phyloP scores from a whole-genome alignment of 2,797 vertebrate genomes.

The Acomys russatus region DNA sequence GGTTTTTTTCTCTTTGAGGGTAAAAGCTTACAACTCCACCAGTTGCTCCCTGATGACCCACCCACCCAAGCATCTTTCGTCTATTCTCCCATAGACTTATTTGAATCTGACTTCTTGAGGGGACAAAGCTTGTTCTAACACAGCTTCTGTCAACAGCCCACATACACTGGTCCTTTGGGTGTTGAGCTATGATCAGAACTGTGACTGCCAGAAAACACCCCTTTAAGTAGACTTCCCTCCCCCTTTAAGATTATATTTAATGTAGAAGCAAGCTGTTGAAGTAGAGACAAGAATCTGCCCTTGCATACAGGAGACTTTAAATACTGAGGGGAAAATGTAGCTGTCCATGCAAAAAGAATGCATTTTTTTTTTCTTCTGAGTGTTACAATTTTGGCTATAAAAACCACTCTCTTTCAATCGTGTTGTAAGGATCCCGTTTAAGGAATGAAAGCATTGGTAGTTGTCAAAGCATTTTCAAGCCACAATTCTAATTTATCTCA shows the following conservation, averaged over 20 bases:
- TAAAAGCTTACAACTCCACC: neutral
- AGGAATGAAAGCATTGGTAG: neutral
- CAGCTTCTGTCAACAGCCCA: neutral
- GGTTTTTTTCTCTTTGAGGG: conserved; percentile 3
- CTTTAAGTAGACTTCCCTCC: conserved; percentile 40
- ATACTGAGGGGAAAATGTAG: neutral
- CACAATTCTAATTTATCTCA: neutral
- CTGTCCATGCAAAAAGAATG: neutral
- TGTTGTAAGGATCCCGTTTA: neutral
- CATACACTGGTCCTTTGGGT: neutral
- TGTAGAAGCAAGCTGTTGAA: conserved; percentile 34
- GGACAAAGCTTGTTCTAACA: neutral
- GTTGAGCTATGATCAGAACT: conserved; percentile 17
- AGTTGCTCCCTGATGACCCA: conserved; percentile 11
- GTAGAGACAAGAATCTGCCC: conserved; percentile 37
- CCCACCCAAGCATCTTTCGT: neutral
- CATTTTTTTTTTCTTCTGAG: too few relatives aligned
- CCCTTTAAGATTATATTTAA: conserved; percentile 52
- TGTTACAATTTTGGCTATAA: conserved; percentile 1
- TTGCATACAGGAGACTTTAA: neutral
- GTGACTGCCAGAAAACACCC: conserved; percentile 37
- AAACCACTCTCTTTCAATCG: conserved; percentile 2
- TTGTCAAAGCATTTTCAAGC: conserved; percentile 39
- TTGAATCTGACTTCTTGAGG: conserved; percentile 1
- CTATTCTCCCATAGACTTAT: neutral